Evolutionary conservation across 1,140 invertebrate genomes (phyloP).

Genomic region (Gryon sp.): DNA sequence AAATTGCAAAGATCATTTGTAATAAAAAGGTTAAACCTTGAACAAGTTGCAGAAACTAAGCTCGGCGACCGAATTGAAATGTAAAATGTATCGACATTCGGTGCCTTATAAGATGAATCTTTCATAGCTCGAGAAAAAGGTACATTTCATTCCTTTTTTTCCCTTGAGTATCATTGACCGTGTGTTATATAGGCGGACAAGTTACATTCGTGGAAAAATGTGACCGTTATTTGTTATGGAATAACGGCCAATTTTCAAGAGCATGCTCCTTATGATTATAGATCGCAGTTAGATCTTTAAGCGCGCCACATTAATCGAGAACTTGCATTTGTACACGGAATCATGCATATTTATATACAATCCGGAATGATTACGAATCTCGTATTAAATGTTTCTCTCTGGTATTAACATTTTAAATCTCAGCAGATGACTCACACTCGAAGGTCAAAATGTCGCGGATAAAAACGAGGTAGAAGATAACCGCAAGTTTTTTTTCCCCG

Average conservation of each 20-base stretch:
- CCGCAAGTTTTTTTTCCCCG: too few species aligned
- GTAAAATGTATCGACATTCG: background rate
- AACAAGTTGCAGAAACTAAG: too few species aligned
- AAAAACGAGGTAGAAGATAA: conserved; percentile 9
- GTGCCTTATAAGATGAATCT: conserved; percentile 27
- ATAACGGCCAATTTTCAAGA: conserved; percentile 19
- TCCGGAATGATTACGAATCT: background rate
- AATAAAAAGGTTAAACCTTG: too few species aligned
- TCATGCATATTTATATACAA: conserved; percentile 4
- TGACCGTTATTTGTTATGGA: conserved; percentile 31
- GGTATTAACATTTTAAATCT: conserved; percentile 11
- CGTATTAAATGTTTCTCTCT: background rate
- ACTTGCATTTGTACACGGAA: background rate
- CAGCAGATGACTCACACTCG: conserved; percentile 1
- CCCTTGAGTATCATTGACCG: background rate
- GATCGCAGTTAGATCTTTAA: background rate
- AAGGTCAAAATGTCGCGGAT: conserved; percentile 10
- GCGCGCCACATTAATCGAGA: conserved; percentile 4
- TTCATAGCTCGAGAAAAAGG: conserved; percentile 12
- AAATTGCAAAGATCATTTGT: too few species aligned
- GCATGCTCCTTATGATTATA: conserved; percentile 3
- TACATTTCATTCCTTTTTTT: conserved; percentile 12
- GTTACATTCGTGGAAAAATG: conserved; percentile 22
- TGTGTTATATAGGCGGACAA: background rate
- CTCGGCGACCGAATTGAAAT: background rate